Evolutionary conservation across 2,888 invertebrate species (phyloP).

Genomic region (Platycnemis pennipes): DNA sequence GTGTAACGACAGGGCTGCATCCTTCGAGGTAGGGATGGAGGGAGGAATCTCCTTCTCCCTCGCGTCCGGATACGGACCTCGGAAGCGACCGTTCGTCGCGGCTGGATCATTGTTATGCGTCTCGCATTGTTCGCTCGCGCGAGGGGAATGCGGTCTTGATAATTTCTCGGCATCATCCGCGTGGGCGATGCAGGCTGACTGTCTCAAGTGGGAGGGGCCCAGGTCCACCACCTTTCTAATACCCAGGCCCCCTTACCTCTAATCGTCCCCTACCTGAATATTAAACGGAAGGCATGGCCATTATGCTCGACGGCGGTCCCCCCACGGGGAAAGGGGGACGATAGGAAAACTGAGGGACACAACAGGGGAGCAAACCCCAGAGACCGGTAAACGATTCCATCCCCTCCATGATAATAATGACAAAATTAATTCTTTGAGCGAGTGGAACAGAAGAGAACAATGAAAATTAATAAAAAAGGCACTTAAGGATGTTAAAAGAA

Average conservation of each 20-base stretch:
- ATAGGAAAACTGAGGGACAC: background rate
- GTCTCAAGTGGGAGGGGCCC: background rate
- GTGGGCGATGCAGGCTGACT: background rate
- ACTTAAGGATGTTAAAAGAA: too few species aligned
- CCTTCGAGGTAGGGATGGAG: background rate
- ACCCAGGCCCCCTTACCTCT: background rate
- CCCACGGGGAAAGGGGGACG: background rate
- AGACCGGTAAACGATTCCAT: background rate
- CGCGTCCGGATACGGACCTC: background rate
- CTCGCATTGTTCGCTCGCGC: background rate
- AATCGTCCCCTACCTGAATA: background rate
- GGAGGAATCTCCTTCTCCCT: background rate
- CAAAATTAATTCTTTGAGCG: too few species aligned
- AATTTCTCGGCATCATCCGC: conserved; percentile 10
- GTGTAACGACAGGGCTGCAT: too few species aligned
- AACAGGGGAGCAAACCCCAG: background rate
- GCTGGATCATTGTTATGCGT: background rate
- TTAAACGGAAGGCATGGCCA: background rate
- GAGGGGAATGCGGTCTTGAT: conserved; percentile 7
- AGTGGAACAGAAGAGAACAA: too few species aligned
- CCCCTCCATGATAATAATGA: too few species aligned
- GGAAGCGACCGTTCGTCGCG: background rate
- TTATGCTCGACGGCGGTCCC: background rate
- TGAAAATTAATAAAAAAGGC: too few species aligned
- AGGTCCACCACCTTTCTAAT: conserved; percentile 20